Base-by-base conservation (phyloP, 23 tunicate genomes). In the Pegea sp. region DNA sequence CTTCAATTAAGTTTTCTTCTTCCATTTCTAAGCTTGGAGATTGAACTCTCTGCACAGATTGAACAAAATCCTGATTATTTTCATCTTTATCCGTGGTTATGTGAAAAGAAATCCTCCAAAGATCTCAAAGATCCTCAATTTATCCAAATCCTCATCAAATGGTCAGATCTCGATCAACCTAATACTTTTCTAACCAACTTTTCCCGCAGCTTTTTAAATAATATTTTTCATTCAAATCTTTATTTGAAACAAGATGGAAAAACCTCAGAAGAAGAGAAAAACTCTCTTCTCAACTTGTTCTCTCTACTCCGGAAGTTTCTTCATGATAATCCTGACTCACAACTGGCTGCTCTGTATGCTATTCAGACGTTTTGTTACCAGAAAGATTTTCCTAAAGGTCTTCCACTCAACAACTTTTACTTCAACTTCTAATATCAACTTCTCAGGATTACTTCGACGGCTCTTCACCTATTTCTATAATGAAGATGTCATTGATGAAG, bases 401-500 rank as follows among this genome's bases (percentile, higher is more conserved):
- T n/a, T n/a, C n/a, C n/a, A n/a, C n/a, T 25, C 4, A 34, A 11
- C 26, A 59, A 49, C 23, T 1, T 59, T 38, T 38, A 8, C 13
- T 16, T 38, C 11, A 11, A 11, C 46, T 16, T 38, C 11, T 11
- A 38, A 38, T 38, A 38, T 38, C 46, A 16, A 38, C n/a, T n/a
- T n/a, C n/a, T 0, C 24, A 72, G 94, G 81, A 31, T 54, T 67
- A 22, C 46, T 81, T 52, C 48, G 73, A 4, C 69, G 81, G 3
- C 52, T 72, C 48, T 81, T 81, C 54, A 53, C 59, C 31, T 50
- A 33, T 20, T 48, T 81, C 22, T 81, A 81, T 61, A 57, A 81
- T 25, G 81, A 81, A 29, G 94, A 81, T 51, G 57, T 81, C 19
- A 53, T 81, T n/a, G 94, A 81, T 33, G 94, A 72, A 42, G 94